Base-by-base conservation (phyloP, 2,888 invertebrate genomes). In the Sinohyriopsis cumingii region DNA sequence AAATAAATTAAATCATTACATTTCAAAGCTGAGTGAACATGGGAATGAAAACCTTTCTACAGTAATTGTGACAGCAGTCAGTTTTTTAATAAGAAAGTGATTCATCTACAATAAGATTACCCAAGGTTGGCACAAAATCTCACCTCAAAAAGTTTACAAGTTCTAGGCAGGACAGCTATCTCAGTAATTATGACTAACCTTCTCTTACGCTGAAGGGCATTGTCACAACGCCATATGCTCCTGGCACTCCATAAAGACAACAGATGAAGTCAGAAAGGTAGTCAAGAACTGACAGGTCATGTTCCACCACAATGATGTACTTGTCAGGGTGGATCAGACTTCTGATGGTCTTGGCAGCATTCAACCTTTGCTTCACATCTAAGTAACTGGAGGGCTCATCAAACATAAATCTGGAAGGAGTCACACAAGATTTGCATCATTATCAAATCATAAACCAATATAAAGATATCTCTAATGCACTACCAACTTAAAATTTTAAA, bases 181-280 rank as follows among this genome's bases (percentile, higher is more conserved):
- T 15, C 0, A 15, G 45, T 45, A 45, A 15, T 45, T 45, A 45
- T 12, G 45, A 66, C 78, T 72, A 90, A 93, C 98, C 99, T 95
- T 99, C 99, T 84, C 99, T 93, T 12, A 99, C 99, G 33, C 98
- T 98, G 92, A 98, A 99, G 66, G 99, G 99, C 96, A 99, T 97
- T 90, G 99, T 99, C 73, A 99, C 99, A 68, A 99, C 99, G 82
- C 99, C 99, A 90, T 99, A 99, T 84, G 97, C 98, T 85, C 98
- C 98, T 74, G 99, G 99, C 67, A 98, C 95, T 69, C 99, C 99
- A 91, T 99, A 99, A 68, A 99, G 91, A 89, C 97, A 97, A 91
- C 99, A 99, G 89, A 99, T 98, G 89, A 98, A 99, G 91, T 99
- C 99, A 9, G 99, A 99, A 69, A 99, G 92, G 90, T 99, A 99